These are phyloP conservation scores for Arvicola amphibius DNA, from an alignment of 2,797 vertebrate genomes.

Conservation along the genomic window DNA sequence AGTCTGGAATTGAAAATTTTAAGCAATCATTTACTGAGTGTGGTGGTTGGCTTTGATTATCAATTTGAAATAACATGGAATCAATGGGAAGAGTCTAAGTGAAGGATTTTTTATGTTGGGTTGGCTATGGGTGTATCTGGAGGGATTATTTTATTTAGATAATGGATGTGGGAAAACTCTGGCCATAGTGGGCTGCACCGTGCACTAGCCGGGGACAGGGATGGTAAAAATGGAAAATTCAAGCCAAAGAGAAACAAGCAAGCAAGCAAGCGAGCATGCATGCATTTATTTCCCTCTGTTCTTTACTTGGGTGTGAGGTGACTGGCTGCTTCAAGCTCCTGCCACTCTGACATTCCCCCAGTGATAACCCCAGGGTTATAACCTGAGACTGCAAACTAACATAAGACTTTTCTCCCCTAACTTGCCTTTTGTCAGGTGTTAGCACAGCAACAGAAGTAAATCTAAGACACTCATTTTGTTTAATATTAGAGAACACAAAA, in stretches of 20 bases:
- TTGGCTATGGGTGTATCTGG: neutral
- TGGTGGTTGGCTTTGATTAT: neutral
- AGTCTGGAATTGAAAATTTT: neutral
- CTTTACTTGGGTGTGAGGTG: neutral
- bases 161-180: neutral
- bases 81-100: neutral
- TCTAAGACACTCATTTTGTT: neutral
- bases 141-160: neutral
- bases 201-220: neutral
- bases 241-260: neutral
- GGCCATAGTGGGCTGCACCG: rapidly evolving
- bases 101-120: neutral
- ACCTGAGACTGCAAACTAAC: neutral
- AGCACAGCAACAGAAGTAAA: neutral
- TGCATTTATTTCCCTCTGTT: neutral
- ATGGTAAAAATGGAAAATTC: neutral
- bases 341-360: neutral
- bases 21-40: neutral
- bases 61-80: neutral
- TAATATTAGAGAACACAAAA: neutral
- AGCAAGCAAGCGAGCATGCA: neutral
- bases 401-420: neutral
- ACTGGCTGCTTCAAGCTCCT: neutral
- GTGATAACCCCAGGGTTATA: neutral
- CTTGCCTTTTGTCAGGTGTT: neutral